phyloP scores from a whole-genome alignment of 92 coral and sea anemone species.

The Phymanthus crucifer region DNA sequence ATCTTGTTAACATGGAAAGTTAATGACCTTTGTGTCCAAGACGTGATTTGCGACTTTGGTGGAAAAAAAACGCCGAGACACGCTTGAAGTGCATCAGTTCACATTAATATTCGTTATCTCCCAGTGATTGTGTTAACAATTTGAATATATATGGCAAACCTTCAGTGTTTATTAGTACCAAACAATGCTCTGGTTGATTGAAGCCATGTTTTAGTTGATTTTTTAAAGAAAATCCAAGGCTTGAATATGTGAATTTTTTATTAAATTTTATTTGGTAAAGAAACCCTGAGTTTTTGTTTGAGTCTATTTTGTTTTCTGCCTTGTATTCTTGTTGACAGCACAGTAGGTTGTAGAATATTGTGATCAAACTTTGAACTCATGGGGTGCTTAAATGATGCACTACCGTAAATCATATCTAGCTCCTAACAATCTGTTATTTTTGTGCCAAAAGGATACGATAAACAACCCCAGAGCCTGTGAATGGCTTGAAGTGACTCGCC shows the following conservation, averaged over 20 bases:
- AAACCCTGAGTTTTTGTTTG: neutral
- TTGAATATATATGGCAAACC: neutral
- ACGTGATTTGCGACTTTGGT: constrained; percentile 19
- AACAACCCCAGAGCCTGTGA: no score
- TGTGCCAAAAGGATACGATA: no score
- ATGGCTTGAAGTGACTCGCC: no score
- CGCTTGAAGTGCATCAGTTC: neutral
- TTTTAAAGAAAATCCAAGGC: neutral
- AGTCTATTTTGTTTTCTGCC: neutral
- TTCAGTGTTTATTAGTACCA: neutral
- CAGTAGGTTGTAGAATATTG: no score
- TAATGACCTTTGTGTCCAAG: constrained; percentile 11
- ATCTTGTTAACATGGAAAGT: neutral
- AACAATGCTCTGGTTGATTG: neutral
- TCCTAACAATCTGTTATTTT: no score
- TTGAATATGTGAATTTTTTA: neutral
- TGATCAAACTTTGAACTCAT: no score
- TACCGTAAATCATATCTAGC: no score
- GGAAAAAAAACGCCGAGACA: neutral
- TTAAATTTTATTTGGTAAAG: no score
- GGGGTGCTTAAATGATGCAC: no score
- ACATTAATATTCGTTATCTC: neutral
- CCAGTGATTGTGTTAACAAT: neutral
- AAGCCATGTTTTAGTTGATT: neutral
- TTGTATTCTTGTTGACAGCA: neutral